These are phyloP conservation scores for Rhyacophila brunnea DNA, from an alignment of 1,140 invertebrate species.

Conservation along the genomic window DNA sequence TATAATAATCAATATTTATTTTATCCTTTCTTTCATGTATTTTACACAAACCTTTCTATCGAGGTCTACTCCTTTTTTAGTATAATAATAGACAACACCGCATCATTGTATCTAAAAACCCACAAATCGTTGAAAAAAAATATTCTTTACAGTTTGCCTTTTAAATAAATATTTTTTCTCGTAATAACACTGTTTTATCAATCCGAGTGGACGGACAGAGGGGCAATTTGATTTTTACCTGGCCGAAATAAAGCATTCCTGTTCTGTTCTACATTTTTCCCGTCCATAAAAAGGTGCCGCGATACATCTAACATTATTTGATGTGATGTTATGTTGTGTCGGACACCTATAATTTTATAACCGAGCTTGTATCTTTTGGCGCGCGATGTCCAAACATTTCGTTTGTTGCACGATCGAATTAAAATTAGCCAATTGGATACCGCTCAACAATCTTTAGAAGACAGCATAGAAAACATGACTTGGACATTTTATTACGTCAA, in stretches of 20 bases:
- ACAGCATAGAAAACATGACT: neutral
- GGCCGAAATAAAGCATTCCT: slow-evolving; percentile 25
- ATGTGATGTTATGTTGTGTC: slow-evolving; percentile 13
- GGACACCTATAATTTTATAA: slow-evolving; percentile 36
- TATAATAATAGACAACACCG: too few relatives aligned
- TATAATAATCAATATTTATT: too few relatives aligned
- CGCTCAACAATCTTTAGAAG: neutral
- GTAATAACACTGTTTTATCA: slow-evolving; percentile 37
- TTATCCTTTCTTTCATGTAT: too few relatives aligned
- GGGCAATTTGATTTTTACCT: slow-evolving; percentile 26
- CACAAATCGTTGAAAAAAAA: neutral
- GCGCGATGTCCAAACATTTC: slow-evolving; percentile 18
- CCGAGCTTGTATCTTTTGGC: slow-evolving; percentile 21
- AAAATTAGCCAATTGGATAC: slow-evolving; percentile 2
- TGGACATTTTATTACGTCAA: too few relatives aligned
- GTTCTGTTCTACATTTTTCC: slow-evolving; percentile 23
- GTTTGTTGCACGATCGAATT: neutral
- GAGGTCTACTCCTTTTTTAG: too few relatives aligned
- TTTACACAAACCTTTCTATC: too few relatives aligned
- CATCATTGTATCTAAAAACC: too few relatives aligned
- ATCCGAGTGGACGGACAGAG: slow-evolving; percentile 23
- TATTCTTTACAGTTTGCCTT: slow-evolving; percentile 29
- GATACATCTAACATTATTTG: slow-evolving; percentile 12
- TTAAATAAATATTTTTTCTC: slow-evolving; percentile 37
- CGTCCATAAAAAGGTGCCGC: slow-evolving; percentile 32